Percentiles rank a stretch among this genome's conserved stretches.
phyloP scores from a whole-genome alignment of 1,140 invertebrate genomes.

The Drosophila miranda region DNA sequence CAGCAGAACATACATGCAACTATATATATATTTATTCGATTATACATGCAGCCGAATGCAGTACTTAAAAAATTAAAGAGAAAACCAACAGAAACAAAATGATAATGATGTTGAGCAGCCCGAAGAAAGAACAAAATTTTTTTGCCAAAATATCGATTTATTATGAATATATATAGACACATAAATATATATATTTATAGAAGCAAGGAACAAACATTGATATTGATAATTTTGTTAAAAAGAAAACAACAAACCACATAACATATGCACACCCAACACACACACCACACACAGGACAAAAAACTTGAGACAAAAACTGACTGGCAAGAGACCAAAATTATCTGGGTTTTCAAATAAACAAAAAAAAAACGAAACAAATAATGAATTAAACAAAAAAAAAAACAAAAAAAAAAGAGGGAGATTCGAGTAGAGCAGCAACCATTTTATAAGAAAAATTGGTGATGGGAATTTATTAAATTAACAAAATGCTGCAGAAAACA shows the following conservation, averaged over 20 bases:
- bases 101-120: conserved; percentile 41
- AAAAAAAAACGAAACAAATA: conserved; percentile 50
- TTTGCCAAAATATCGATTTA: conserved; percentile 78
- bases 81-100: conserved; percentile 35
- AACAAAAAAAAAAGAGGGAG: conserved; percentile 8
- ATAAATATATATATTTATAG: conserved; percentile 70
- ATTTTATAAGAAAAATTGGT: conserved; percentile 70
- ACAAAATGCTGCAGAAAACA: conserved; percentile 27
- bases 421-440: conserved; percentile 54
- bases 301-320: conserved; percentile 80
- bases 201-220: conserved; percentile 72
- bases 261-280: conserved; percentile 54
- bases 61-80: conserved; percentile 57
- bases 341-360: conserved; percentile 77
- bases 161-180: conserved; percentile 49
- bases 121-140: conserved; percentile 58
- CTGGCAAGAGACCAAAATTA: conserved; percentile 81
- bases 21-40: conserved; percentile 56
- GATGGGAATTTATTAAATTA: conserved; percentile 67
- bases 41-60: conserved; percentile 61
- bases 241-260: conserved; percentile 42
- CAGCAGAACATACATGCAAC: conserved; percentile 34
- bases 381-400: conserved; percentile 22
- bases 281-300: conserved; percentile 52
- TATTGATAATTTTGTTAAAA: conserved; percentile 77